Conservation (phyloP, 2,888 invertebrate species). For the Aelia acuminata region DNA sequence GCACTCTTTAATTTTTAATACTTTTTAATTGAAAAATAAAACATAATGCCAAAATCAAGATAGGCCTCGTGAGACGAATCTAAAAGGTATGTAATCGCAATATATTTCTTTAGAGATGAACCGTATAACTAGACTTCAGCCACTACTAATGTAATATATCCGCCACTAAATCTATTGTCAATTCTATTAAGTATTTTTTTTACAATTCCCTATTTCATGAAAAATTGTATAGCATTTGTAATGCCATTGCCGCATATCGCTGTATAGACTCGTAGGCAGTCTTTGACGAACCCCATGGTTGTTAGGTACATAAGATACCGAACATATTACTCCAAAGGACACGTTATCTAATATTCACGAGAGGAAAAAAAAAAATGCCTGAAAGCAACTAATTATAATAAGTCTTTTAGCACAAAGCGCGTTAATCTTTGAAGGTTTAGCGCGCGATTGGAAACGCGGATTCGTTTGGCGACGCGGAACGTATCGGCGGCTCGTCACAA, state of each 20-base stretch:
- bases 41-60: no score
- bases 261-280: not conserved
- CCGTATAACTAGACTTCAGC: no score
- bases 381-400: constrained; percentile 12
- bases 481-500: not conserved
- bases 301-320: not conserved
- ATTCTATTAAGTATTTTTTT: no score
- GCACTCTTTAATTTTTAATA: no score
- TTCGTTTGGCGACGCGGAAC: not conserved
- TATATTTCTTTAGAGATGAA: no score
- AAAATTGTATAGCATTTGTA: not conserved
- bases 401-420: constrained; percentile 16
- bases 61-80: no score
- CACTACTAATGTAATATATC: no score
- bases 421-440: not conserved
- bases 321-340: not conserved
- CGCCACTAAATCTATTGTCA: no score
- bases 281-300: not conserved
- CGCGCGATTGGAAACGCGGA: not conserved
- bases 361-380: not conserved
- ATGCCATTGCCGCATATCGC: not conserved
- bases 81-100: no score
- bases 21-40: no score
- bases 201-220: no score
- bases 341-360: not conserved